These are phyloP conservation scores for Sorex araneus DNA, from an alignment of 2,113 vertebrate genomes.

Conservation along the genomic window DNA sequence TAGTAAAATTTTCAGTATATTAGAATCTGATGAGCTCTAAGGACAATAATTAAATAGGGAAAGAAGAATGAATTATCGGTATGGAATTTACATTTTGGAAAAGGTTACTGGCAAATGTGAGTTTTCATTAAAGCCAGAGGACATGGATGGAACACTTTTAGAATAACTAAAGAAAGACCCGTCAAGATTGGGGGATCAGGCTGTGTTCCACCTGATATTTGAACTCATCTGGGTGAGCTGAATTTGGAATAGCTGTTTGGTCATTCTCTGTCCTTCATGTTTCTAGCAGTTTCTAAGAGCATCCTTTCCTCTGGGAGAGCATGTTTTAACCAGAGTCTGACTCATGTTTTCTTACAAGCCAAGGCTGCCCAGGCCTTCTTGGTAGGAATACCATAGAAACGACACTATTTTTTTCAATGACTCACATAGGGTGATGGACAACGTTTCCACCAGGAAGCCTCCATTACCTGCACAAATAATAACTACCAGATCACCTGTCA, in stretches of 20 bases:
- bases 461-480: background rate
- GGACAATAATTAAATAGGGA: background rate
- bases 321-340: background rate
- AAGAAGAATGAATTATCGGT: background rate
- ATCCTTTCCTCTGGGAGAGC: background rate
- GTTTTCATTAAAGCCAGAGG: background rate
- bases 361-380: background rate
- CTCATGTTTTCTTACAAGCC: background rate
- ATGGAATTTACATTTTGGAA: background rate
- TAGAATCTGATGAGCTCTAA: background rate
- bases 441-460: background rate
- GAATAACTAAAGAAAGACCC: background rate
- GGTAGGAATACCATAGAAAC: background rate
- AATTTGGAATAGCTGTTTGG: background rate
- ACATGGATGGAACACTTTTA: background rate
- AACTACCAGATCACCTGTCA: background rate
- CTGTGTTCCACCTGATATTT: background rate
- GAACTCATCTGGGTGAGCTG: background rate
- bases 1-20: background rate
- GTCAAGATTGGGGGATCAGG: background rate
- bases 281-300: constrained; percentile 11
- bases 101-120: background rate
- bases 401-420: background rate
- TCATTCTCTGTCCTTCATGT: background rate
- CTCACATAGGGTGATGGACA: background rate